These are phyloP conservation scores for Astreopora myriophthalma DNA, from an alignment of 64 coral and sea anemone genomes.

Conservation along the genomic window DNA sequence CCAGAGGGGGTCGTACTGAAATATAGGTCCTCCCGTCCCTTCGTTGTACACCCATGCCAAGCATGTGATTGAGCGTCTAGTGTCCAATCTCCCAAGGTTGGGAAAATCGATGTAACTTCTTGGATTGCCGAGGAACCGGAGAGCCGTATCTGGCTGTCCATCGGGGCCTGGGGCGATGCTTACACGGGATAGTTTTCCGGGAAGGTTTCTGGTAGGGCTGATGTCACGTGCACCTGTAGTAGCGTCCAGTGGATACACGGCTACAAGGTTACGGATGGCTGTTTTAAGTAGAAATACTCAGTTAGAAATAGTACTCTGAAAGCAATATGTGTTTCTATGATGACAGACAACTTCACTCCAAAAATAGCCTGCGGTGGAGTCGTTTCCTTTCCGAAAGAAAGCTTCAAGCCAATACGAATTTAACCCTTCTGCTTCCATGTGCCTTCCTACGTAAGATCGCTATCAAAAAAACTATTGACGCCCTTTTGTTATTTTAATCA, in stretches of 20 bases:
- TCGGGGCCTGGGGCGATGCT: constrained; percentile 21
- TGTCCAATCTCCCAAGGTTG: constrained; percentile 38
- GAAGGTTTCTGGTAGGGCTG: constrained; percentile 52
- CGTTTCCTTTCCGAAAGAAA: too few species aligned
- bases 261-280: constrained; percentile 30
- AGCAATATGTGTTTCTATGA: neutral
- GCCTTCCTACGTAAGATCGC: too few species aligned
- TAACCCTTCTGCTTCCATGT: too few species aligned
- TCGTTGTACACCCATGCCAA: constrained; percentile 21
- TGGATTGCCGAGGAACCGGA: constrained; percentile 29
- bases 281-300: neutral
- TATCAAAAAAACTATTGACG: too few species aligned
- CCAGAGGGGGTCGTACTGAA: constrained; percentile 4
- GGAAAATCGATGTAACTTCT: constrained; percentile 55
- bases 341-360: too few species aligned
- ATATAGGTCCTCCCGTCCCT: constrained; percentile 33
- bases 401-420: too few species aligned
- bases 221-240: constrained; percentile 31
- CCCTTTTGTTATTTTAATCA: too few species aligned
- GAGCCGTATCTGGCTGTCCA: constrained; percentile 10
- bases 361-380: too few species aligned
- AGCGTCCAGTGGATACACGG: constrained; percentile 46
- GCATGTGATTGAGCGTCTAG: constrained; percentile 18
- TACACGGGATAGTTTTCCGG: constrained; percentile 24
- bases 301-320: neutral